Evolutionary conservation across 2,113 vertebrate genomes (phyloP), one percentile per base, ranked within the genome.

Genomic region (Tauraco erythrolophus): DNA sequence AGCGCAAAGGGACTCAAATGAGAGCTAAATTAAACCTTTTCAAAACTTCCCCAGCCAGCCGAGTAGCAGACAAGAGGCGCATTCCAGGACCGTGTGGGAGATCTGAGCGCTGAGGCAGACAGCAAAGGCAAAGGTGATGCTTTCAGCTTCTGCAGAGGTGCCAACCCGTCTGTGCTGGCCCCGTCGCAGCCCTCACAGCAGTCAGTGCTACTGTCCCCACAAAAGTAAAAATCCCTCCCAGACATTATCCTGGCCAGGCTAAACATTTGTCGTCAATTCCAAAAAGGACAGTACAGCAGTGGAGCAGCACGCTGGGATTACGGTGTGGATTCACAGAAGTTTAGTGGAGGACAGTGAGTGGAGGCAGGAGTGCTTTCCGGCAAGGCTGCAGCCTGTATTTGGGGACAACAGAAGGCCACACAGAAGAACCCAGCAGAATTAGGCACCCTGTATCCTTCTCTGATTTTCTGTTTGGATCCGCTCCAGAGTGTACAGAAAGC

Each of bases 21-120:
- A 96, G 93, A 92, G 88, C 94, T 96, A 96, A 94, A 94, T 95
- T 94, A 91, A 96, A 96, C 80, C 91, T 95, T 96, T 94, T 93
- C 89, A 95, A 71, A 96, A 64, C 72, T 66, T 94, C 92, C 85
- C 87, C 33, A 76, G 94, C 76, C 88, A 88, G 94, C 35, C 81
- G 76, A 53, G 70, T n/a, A 94, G 97, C 89, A 97, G 94, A 94
- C 94, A 93, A 96, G 97, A 96, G 92, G 96, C 92, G n/a, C 97
- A 95, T 96, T 94, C 95, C 95, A 92, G 91, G 33, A 4, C 88
- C 48, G 24, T 76, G 95, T 92, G 96, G 94, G 97, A 96, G 95
- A 94, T 88, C 65, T 11, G 92, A 92, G 88, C 2, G 13, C 83
- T 10, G 60, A 94, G 90, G 92, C 96, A 94, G 96, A 85, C 94